Percentiles rank a stretch among this genome's conserved stretches.
Conservation (phyloP, 2,888 invertebrate genomes). For the Drosophila falleni region DNA sequence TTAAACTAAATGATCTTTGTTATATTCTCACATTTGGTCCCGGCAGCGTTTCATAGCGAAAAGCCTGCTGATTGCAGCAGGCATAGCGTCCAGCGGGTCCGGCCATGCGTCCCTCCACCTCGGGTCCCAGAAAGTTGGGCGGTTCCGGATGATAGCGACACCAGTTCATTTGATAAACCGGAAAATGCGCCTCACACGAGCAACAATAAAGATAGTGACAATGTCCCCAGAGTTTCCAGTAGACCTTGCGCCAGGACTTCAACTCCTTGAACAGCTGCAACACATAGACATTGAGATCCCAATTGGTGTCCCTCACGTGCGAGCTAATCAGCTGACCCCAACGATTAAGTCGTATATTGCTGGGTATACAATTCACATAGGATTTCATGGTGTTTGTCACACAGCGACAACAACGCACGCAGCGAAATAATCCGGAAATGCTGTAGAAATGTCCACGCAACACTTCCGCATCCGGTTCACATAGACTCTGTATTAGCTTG, state of each 20-base stretch:
- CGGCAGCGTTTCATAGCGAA: constrained; percentile 86
- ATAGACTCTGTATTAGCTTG: constrained; percentile 92
- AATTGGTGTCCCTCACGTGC: constrained; percentile 90
- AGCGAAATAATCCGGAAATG: constrained; percentile 91
- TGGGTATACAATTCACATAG: constrained; percentile 90
- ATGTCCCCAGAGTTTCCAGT: constrained; percentile 97
- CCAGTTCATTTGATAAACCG: constrained; percentile 92
- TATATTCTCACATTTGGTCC: constrained; percentile 81
- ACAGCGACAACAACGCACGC: constrained; percentile 90
- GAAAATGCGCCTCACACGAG: constrained; percentile 91
- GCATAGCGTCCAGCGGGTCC: constrained; percentile 92
- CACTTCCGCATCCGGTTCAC: constrained; percentile 91
- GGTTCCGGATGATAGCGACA: constrained; percentile 93
- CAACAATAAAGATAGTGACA: constrained; percentile 94
- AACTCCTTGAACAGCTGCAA: constrained; percentile 91
- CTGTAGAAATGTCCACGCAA: constrained; percentile 93
- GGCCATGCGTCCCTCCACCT: constrained; percentile 87
- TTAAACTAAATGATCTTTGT: no score
- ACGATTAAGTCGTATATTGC: constrained; percentile 90
- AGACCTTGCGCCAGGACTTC: constrained; percentile 95
- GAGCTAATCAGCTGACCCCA: constrained; percentile 90
- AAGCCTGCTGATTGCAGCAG: constrained; percentile 95
- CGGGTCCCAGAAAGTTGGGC: constrained; percentile 91
- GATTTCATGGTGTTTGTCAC: constrained; percentile 90
- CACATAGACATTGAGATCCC: constrained; percentile 94